A percentile compares a stretch with the other conserved stretches of the same genome.
These are phyloP conservation scores for Bubo blakistoni DNA, from an alignment of 2,113 vertebrate genomes.

Conservation along the genomic window DNA sequence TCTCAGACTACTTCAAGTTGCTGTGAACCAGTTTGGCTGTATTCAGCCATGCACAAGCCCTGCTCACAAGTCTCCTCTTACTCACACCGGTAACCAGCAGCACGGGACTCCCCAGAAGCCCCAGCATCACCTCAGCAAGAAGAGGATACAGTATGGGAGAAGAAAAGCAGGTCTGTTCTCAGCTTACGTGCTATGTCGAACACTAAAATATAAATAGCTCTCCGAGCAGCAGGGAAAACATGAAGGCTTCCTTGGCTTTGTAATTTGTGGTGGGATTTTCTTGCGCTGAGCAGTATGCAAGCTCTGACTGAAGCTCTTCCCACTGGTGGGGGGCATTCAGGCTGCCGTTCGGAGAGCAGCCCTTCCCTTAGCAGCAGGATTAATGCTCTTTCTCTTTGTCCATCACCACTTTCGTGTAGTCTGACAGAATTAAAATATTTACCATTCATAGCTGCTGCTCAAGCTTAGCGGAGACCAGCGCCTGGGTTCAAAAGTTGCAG, in stretches of 20 bases:
- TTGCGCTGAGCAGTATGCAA: background rate
- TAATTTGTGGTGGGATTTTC: slow-evolving; percentile 54
- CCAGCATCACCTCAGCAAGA: background rate
- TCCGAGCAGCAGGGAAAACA: slow-evolving; percentile 43
- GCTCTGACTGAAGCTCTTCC: slow-evolving; percentile 44
- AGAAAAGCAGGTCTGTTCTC: slow-evolving; percentile 54
- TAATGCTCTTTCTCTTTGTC: background rate
- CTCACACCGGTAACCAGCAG: background rate
- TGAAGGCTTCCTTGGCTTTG: slow-evolving; percentile 54
- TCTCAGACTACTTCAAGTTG: background rate
- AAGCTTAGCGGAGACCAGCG: background rate
- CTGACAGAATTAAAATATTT: background rate
- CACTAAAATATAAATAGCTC: slow-evolving; percentile 51
- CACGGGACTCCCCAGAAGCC: background rate
- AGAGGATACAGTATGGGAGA: slow-evolving; percentile 4
- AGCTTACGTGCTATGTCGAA: slow-evolving; percentile 13
- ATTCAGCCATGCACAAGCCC: background rate
- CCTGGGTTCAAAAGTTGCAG: background rate
- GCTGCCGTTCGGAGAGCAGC: background rate
- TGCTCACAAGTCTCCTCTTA: background rate
- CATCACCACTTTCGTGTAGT: background rate
- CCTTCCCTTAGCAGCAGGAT: background rate
- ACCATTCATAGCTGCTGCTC: background rate
- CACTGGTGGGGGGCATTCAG: slow-evolving; percentile 47
- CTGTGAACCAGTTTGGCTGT: background rate